Conservation (phyloP, 2,113 vertebrate species). For the Climacteris rufus region DNA sequence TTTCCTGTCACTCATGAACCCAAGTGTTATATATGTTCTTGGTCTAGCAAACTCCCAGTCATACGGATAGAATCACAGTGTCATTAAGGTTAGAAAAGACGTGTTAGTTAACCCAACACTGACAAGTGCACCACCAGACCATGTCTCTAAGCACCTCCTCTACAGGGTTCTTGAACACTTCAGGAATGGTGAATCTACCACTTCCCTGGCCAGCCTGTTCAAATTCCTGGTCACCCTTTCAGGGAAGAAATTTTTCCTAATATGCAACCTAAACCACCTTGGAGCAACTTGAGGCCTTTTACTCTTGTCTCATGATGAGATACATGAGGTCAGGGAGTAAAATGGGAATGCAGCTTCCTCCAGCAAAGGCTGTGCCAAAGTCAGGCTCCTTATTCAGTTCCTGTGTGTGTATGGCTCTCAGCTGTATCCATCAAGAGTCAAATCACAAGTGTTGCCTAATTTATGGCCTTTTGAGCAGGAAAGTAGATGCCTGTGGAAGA, state of each 20-base stretch:
- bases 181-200: neutral
- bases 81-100: neutral
- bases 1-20: neutral
- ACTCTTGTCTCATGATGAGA: neutral
- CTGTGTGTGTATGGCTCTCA: neutral
- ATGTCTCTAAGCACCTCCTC: neutral
- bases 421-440: neutral
- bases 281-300: neutral
- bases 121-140: neutral
- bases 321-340: neutral
- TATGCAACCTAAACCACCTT: fast-evolving
- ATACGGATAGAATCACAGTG: neutral
- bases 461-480: neutral
- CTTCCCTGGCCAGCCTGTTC: neutral
- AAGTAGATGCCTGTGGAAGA: neutral
- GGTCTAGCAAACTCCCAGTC: neutral
- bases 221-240: neutral
- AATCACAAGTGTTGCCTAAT: neutral
- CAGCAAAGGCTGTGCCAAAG: neutral
- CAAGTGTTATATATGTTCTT: neutral
- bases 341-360: neutral
- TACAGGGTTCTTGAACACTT: neutral
- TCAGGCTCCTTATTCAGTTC: neutral
- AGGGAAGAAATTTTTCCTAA: neutral
- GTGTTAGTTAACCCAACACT: neutral